Conservation (phyloP, 2,888 invertebrate species). For the Drosophila maculinotata region DNA sequence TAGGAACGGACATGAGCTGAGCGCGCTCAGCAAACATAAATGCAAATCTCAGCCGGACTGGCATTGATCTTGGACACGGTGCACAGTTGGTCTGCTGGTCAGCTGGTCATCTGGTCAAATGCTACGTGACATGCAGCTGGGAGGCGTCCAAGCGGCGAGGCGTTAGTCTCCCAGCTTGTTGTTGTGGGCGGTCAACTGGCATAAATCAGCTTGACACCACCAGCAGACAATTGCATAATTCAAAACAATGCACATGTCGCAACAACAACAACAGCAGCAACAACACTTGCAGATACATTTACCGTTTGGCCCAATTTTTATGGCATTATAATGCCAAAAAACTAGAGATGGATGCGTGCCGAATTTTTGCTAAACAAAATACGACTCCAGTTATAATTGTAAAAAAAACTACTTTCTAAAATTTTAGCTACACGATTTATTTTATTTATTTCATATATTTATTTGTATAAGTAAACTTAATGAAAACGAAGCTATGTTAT, state of each 20-base stretch:
- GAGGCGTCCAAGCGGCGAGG: conserved; percentile 64
- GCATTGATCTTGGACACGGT: conserved; percentile 77
- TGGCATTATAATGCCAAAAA: conserved; percentile 64
- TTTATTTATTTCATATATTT: too few relatives aligned
- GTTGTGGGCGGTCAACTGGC: conserved; percentile 53
- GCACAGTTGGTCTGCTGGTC: conserved; percentile 24
- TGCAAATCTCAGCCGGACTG: conserved; percentile 50
- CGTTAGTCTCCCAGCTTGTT: conserved; percentile 33
- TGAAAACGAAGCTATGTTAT: too few relatives aligned
- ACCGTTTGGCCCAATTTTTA: conserved; percentile 69
- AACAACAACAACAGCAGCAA: conserved; percentile 19
- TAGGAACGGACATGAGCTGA: conserved; percentile 41
- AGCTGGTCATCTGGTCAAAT: conserved; percentile 41
- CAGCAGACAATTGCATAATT: conserved; percentile 52
- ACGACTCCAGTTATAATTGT: too few relatives aligned
- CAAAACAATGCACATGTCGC: conserved; percentile 63
- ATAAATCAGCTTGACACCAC: conserved; percentile 75
- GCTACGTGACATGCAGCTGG: conserved; percentile 45
- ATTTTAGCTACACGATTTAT: too few relatives aligned
- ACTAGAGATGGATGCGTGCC: background rate
- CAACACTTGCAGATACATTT: conserved; percentile 28
- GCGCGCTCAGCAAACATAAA: too few relatives aligned
- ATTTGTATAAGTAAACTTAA: too few relatives aligned
- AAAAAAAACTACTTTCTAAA: too few relatives aligned
- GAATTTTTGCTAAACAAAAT: background rate